Evolutionary conservation across 2,888 invertebrate genomes (phyloP), one percentile per base, ranked within the genome.

Genomic region (Shargacucullia verbasci): DNA sequence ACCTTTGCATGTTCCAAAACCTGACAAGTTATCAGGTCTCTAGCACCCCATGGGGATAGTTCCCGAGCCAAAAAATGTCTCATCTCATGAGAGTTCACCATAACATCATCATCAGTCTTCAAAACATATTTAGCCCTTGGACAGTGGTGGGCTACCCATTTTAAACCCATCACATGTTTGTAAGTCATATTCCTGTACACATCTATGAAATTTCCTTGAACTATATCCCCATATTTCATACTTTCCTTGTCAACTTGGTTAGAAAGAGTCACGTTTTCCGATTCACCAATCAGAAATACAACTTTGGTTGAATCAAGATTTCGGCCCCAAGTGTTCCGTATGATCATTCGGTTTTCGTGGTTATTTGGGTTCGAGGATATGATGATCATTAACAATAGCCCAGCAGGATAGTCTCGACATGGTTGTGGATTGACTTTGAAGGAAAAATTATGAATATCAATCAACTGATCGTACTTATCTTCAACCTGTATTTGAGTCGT

Each of bases 161-260:
- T 97, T 40, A 98, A 91, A 0, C 96, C 96, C 95, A 97, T 97
- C 6, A 97, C 96, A 84, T 98, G 97, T 81, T 98, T 98, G 77
- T 97, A 96, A 0, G 98, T 98, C 88, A 98, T 95, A 85, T 98
- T 98, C 46, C 96, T 94, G 80, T 98, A 98, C 0, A 96, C 95
- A 87, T 98, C 98, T 37, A 94, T 70, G 78, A 97, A 98, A 57
- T 94, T 95, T 0, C 97, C 98, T 80, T 97, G 97, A 13, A 98
- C 94, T 47, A 98, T 91, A 79, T 98, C 98, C 0, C 93, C 92
- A 76, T 95, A 94, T 0, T 84, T 79, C 0, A 79, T 78, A 76
- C 95, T 95, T 80, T 97, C 97, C 5, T 87, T 79, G 3, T 82
- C 78, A 74, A 96, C 94, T 79, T 39, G 39, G 0, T 67, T 77